phyloP scores from a whole-genome alignment of 1,140 invertebrate genomes.

The Pseudobourletiella spinata region DNA sequence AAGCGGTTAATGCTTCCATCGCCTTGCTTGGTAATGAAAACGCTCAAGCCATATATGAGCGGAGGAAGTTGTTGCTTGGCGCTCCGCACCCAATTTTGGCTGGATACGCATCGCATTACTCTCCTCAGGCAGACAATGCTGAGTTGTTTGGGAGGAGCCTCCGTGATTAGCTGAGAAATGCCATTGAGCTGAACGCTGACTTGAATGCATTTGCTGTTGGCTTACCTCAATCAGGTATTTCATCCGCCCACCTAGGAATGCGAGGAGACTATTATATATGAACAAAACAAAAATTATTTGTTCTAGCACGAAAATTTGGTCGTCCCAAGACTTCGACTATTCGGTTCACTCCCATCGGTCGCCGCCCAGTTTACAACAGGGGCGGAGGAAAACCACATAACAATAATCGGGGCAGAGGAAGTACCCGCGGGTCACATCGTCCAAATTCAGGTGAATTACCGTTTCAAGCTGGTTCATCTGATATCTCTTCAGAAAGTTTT shows the following conservation, averaged over 20 bases:
- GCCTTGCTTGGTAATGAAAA: conserved; percentile 8
- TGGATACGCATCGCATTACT: neutral
- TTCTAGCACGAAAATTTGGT: too few species aligned
- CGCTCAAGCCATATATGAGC: neutral
- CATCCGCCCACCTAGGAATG: neutral
- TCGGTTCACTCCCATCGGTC: neutral
- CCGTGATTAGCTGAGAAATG: neutral
- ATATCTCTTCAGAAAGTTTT: neutral
- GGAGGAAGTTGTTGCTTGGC: neutral
- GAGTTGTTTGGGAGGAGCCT: neutral
- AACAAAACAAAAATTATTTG: neutral
- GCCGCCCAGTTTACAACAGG: neutral
- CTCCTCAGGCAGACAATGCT: neutral
- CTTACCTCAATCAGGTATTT: neutral
- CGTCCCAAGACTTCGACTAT: too few species aligned
- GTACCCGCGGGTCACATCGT: neutral
- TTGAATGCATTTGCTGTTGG: neutral
- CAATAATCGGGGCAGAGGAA: neutral
- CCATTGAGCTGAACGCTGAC: neutral
- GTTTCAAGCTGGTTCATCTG: neutral
- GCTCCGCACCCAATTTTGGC: neutral
- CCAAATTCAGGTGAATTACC: neutral
- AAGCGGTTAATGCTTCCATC: neutral
- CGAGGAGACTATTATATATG: neutral
- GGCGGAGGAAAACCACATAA: neutral